Evolutionary conservation across 1,140 invertebrate genomes (phyloP).

Genomic region (Drosophila sp.): DNA sequence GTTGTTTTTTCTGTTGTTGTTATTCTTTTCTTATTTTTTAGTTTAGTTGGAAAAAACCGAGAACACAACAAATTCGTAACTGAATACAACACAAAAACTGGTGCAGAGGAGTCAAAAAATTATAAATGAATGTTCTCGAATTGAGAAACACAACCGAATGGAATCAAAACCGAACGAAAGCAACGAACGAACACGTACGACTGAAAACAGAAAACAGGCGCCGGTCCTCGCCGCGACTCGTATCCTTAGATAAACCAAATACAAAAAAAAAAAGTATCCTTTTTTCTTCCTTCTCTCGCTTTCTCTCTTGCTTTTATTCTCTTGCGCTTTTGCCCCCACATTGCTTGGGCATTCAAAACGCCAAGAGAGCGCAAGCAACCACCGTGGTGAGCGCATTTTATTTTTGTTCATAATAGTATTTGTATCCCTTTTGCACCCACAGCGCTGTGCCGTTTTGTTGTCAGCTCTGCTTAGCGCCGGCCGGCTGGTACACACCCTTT

Average conservation of each 20-base stretch:
- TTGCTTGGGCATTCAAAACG: background rate
- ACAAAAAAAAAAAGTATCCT: constrained; percentile 2
- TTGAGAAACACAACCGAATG: constrained; percentile 81
- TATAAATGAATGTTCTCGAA: constrained; percentile 85
- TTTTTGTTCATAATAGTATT: background rate
- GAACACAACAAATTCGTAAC: constrained; percentile 83
- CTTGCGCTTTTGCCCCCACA: background rate
- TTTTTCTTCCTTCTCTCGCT: background rate
- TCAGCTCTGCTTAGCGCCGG: constrained; percentile 29
- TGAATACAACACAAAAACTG: constrained; percentile 82
- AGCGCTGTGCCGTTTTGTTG: constrained; percentile 19
- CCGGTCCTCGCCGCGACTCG: constrained; percentile 9
- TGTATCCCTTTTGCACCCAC: constrained; percentile 16
- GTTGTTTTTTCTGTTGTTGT: constrained; percentile 29
- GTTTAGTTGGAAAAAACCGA: constrained; percentile 74
- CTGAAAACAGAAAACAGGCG: constrained; percentile 51
- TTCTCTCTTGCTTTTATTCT: background rate
- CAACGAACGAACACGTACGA: constrained; percentile 85
- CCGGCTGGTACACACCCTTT: constrained; percentile 72
- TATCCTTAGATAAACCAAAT: constrained; percentile 2
- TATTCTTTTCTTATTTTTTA: constrained; percentile 37
- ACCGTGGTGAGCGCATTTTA: background rate
- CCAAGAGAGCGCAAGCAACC: constrained; percentile 10
- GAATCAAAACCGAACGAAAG: constrained; percentile 84
- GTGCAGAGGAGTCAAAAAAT: constrained; percentile 84